Conservation (phyloP, 2,797 vertebrate species). For the Linurgus olivaceus region DNA sequence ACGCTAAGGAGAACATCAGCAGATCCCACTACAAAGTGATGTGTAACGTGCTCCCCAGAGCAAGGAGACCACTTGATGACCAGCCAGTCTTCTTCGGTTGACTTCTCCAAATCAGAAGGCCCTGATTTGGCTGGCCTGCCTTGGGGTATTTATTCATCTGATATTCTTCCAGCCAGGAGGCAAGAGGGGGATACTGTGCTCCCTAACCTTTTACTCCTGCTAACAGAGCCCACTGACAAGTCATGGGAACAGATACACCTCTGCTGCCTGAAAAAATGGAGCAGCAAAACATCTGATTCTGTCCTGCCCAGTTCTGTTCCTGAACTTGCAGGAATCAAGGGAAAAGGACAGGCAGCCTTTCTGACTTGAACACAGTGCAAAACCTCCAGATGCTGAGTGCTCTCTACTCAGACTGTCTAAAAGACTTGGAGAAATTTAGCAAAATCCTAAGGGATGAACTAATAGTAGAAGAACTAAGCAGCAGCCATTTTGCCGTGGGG, state of each 20-base stretch:
- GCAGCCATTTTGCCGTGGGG: constrained; percentile 14
- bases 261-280: background rate
- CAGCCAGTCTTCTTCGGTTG: background rate
- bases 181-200: background rate
- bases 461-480: background rate
- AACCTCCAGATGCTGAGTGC: background rate
- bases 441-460: background rate
- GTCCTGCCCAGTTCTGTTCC: background rate
- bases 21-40: background rate
- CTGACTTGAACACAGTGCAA: background rate
- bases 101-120: background rate
- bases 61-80: background rate
- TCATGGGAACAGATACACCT: background rate
- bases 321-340: background rate
- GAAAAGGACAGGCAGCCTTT: background rate
- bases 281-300: background rate
- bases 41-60: background rate
- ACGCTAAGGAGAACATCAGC: background rate
- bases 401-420: background rate
- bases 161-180: background rate
- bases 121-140: background rate
- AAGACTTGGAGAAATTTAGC: background rate
- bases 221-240: background rate
- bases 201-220: background rate
- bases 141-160: background rate